These are phyloP conservation scores for Anthoscopus minutus DNA, from an alignment of 2,113 vertebrate species.

Conservation along the genomic window DNA sequence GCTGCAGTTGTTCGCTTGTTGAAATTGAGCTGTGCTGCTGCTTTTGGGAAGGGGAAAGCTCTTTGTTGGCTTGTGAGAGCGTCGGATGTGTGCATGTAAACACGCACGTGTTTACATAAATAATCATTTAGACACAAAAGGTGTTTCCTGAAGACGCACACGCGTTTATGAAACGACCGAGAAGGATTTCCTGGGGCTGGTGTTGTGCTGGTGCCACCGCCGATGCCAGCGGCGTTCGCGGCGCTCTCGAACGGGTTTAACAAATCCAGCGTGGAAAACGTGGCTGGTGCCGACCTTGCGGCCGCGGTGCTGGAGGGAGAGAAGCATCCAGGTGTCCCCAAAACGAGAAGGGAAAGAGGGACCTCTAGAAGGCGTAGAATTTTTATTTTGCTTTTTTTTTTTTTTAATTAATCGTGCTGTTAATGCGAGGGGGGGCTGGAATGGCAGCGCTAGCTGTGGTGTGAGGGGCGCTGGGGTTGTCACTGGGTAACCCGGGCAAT, in stretches of 20 bases:
- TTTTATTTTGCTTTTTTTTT: too few relatives aligned
- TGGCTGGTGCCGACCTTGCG: background rate
- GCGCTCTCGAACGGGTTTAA: rapidly evolving
- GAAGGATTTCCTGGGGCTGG: background rate
- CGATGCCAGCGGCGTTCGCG: background rate
- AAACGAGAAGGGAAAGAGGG: background rate
- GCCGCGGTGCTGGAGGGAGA: too few relatives aligned
- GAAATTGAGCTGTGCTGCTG: background rate
- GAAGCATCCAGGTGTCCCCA: background rate
- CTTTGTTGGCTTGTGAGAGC: background rate
- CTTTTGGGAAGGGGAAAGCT: background rate
- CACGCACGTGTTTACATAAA: background rate
- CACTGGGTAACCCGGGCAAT: background rate
- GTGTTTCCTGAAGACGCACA: rapidly evolving
- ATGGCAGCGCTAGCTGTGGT: background rate
- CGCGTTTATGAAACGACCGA: rapidly evolving
- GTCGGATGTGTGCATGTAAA: background rate
- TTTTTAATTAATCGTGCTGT: background rate
- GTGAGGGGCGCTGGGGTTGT: background rate
- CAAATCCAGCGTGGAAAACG: background rate
- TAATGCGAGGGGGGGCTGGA: background rate
- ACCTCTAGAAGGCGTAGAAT: background rate
- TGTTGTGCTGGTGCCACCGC: background rate
- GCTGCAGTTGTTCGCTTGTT: background rate
- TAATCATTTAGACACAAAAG: rapidly evolving